Evolutionary conservation across 2,797 vertebrate species (phyloP).

Genomic region (Anisognathus igniventris): DNA sequence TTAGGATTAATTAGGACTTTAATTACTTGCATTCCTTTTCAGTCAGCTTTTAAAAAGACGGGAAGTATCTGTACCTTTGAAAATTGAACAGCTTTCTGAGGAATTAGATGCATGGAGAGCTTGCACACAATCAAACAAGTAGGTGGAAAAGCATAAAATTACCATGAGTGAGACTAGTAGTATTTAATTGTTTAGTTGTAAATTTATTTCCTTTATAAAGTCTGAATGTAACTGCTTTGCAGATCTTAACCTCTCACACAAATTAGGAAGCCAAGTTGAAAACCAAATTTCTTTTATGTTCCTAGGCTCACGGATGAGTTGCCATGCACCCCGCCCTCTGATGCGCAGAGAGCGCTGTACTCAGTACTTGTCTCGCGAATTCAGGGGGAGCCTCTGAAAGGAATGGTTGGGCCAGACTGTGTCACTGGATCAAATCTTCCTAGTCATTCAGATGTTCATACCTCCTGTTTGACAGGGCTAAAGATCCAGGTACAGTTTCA

Average conservation of each 20-base stretch:
- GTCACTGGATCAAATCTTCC: conserved; percentile 94
- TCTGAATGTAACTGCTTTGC: background rate
- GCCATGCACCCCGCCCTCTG: conserved; percentile 76
- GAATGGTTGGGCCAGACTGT: conserved; percentile 84
- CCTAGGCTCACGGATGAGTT: conserved; percentile 67
- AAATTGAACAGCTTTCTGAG: conserved; percentile 87
- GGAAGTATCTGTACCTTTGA: conserved; percentile 88
- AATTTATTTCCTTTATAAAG: background rate
- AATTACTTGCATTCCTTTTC: conserved; percentile 49
- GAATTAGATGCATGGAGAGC: conserved; percentile 92
- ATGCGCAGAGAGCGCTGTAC: conserved; percentile 79
- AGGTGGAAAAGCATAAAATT: conserved; percentile 49
- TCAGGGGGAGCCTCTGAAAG: conserved; percentile 75
- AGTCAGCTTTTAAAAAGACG: conserved; percentile 94
- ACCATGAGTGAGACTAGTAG: background rate
- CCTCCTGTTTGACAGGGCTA: conserved; percentile 91
- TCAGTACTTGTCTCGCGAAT: conserved; percentile 77
- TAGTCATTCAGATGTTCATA: conserved; percentile 89
- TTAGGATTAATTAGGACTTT: background rate
- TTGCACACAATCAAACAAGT: conserved; percentile 80
- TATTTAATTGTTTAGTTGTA: background rate
- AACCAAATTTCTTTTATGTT: background rate
- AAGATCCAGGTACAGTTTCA: conserved; percentile 85
- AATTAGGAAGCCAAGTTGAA: background rate
- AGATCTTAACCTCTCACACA: background rate